Evolutionary conservation across 1,140 invertebrate species (phyloP), one percentile per base, ranked within the genome.

Genomic region (Aradophagus sp.): DNA sequence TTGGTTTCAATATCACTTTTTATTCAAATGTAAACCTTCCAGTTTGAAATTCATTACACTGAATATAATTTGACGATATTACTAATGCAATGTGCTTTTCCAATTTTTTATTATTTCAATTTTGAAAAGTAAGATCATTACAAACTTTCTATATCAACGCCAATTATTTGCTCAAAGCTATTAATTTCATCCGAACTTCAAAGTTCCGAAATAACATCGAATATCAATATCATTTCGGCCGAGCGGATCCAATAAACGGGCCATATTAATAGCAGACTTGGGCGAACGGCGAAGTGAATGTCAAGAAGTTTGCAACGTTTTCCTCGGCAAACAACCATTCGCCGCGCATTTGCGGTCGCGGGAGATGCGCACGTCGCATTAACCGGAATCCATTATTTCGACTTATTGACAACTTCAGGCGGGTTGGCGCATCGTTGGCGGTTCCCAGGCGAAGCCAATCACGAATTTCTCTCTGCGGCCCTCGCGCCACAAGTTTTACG

Each of bases 401-500:
- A 52, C 66, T 70, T 70, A 55, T 70, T 70, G 58, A 42, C 66
- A 62, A 70, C 63, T 70, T 70, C 31, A 45, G 20, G 1, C 55
- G 29, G 14, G 11, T 32, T 39, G 1, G 11, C 20, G 47, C 17
- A 6, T 16, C 23, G 11, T 8, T 26, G 8, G 27, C 5, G 13
- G n/a, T 47, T 15, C 19, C 16, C 6, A 11, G 32, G 41, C 41
- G 34, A 55, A 55, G 29, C 53, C 55, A 68, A 68, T 68, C 55
- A 68, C 48, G 41, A 14, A 47, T 34, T 14, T 26, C 10, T 2
- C 29, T 42, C 17, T 3, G 23, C 27, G 15, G 10, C 31, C 19
- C 14, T 41, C 47, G 27, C 36, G 29, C 13, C 17, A 11, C 23
- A 27, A 52, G 48, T 68, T 61, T 68, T 55, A 61, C 35, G 47